Evolutionary conservation across 2,113 vertebrate genomes (phyloP).

Genomic region (Mustelus asterias): DNA sequence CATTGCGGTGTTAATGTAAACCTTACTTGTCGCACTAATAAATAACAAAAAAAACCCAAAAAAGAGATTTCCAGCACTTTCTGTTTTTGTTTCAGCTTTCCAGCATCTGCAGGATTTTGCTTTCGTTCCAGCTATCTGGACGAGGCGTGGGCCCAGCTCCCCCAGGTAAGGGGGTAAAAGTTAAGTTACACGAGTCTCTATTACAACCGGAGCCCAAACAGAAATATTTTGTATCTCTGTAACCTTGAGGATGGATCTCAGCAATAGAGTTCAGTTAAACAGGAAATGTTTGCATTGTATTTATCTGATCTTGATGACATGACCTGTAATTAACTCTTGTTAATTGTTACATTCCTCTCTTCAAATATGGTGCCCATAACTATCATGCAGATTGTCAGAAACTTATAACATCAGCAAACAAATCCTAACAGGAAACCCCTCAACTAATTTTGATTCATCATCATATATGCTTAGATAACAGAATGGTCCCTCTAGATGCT

Average conservation of each 20-base stretch:
- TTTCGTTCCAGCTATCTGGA: neutral
- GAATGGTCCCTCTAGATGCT: neutral
- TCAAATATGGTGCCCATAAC: neutral
- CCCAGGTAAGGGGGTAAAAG: neutral
- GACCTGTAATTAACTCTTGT: neutral
- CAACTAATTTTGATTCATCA: neutral
- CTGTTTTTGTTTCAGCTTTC: too few species aligned
- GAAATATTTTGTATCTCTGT: neutral
- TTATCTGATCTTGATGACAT: neutral
- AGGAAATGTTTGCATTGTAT: neutral
- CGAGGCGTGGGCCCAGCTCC: neutral
- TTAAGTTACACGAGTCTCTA: neutral
- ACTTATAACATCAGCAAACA: neutral
- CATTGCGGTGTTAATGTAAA: too few species aligned
- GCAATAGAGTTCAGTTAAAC: neutral
- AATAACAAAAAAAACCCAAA: too few species aligned
- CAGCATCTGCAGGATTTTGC: too few species aligned
- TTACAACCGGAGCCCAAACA: neutral
- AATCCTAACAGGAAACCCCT: neutral
- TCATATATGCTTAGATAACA: neutral
- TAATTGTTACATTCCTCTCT: neutral
- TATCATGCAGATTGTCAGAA: neutral
- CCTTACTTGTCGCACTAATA: too few species aligned
- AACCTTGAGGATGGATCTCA: neutral
- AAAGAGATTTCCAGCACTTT: too few species aligned